Conservation (phyloP, 2,113 vertebrate genomes). For the Gadus chalcogrammus region DNA sequence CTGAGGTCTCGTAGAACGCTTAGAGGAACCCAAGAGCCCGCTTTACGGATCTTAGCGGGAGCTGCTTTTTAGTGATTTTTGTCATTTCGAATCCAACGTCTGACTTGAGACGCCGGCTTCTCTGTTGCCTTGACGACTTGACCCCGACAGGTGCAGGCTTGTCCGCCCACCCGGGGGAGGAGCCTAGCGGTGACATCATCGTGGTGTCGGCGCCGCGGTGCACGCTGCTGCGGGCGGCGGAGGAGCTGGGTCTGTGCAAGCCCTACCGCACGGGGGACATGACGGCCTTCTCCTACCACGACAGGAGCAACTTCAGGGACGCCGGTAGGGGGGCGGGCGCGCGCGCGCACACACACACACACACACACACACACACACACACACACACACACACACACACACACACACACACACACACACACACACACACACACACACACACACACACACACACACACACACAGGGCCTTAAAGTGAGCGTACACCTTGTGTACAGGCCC, state of each 20-base stretch:
- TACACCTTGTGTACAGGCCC: too few species aligned
- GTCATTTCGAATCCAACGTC: too few species aligned
- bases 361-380: background rate
- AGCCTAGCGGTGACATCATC: constrained; percentile 69
- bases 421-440: background rate
- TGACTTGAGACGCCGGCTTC: too few species aligned
- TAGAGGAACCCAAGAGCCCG: too few species aligned
- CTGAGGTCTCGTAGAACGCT: too few species aligned
- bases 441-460: background rate
- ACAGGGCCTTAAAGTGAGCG: too few species aligned
- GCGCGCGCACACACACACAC: background rate
- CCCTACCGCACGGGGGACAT: constrained; percentile 62
- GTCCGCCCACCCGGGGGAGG: constrained; percentile 75
- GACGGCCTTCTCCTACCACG: constrained; percentile 68
- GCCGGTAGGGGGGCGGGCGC: constrained; percentile 68
- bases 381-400: background rate
- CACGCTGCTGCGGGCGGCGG: constrained; percentile 65
- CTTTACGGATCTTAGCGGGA: too few species aligned
- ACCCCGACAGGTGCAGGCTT: constrained; percentile 63
- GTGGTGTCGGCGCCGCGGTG: constrained; percentile 73
- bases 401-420: background rate
- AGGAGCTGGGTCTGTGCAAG: constrained; percentile 74
- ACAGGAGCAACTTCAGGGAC: constrained; percentile 69
- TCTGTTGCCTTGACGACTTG: background rate
- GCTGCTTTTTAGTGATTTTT: too few species aligned